A percentile compares a stretch with the other conserved stretches of the same genome.
These are phyloP conservation scores for Trachelus stipa DNA, from an alignment of 2,888 invertebrate genomes.

Conservation along the genomic window DNA sequence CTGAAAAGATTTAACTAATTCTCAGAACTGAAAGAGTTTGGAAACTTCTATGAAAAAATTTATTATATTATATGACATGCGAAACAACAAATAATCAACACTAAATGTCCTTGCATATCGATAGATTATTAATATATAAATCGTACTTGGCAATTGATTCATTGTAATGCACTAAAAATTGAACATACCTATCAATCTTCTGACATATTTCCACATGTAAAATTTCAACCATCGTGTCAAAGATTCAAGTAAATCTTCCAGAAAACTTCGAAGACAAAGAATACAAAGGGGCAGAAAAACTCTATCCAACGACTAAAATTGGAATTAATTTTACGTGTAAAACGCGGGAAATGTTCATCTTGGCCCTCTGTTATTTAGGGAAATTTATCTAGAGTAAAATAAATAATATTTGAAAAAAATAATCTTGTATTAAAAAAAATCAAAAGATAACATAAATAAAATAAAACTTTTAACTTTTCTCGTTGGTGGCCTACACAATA, in stretches of 20 bases:
- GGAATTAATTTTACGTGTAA: background rate
- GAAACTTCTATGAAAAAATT: background rate
- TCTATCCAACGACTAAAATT: background rate
- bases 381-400: background rate
- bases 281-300: background rate
- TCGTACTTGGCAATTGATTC: background rate
- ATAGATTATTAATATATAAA: background rate
- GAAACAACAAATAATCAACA: background rate
- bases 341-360: background rate
- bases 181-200: slow-evolving; percentile 49
- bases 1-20: slow-evolving; percentile 29
- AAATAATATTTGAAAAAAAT: background rate
- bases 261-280: background rate
- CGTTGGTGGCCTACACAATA: background rate
- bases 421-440: background rate
- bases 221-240: slow-evolving; percentile 23
- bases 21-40: background rate
- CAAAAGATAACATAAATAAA: background rate
- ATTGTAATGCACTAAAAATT: background rate
- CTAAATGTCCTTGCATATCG: background rate
- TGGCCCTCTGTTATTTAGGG: background rate
- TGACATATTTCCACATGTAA: slow-evolving; percentile 60
- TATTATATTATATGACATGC: background rate
- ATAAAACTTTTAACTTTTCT: background rate
- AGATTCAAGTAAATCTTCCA: background rate